Evolutionary conservation across 2,797 vertebrate genomes (phyloP).

Genomic region (Chaunax sp.): DNA sequence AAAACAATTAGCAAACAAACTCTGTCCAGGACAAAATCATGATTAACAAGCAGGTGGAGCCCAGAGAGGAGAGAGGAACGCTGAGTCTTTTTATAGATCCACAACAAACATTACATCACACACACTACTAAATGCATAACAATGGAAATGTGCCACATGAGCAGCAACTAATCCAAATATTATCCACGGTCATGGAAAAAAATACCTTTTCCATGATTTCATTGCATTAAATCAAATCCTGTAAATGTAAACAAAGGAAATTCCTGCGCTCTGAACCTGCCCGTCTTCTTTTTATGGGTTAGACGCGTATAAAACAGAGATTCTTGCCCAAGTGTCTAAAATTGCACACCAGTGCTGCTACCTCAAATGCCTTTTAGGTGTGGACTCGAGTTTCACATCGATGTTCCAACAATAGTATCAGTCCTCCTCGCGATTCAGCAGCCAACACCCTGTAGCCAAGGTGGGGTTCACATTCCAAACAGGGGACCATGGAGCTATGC

Average conservation of each 20-base stretch:
- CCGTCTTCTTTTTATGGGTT: background rate
- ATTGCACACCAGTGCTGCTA: background rate
- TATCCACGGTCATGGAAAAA: background rate
- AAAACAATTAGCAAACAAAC: constrained; percentile 44
- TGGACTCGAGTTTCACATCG: constrained; percentile 65
- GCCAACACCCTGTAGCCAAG: constrained; percentile 68
- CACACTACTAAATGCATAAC: background rate
- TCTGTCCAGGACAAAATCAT: constrained; percentile 12
- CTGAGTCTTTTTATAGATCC: constrained; percentile 32
- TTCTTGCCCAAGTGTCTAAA: constrained; percentile 4
- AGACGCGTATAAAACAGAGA: background rate
- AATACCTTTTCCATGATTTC: background rate
- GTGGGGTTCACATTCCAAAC: constrained; percentile 71
- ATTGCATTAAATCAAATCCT: constrained; percentile 21
- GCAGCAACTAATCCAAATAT: background rate
- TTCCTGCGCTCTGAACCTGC: background rate
- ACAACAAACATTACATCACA: constrained; percentile 4
- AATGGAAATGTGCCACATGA: constrained; percentile 7
- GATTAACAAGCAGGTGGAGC: constrained; percentile 46
- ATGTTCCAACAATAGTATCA: constrained; percentile 71
- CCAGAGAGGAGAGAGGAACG: constrained; percentile 21
- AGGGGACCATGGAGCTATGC: constrained; percentile 7
- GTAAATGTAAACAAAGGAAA: constrained; percentile 8
- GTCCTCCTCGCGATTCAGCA: constrained; percentile 34
- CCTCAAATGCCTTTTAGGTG: constrained; percentile 40